A percentile compares a stretch with the other conserved stretches of the same genome.
Conservation (phyloP, 2,113 vertebrate genomes). For the Atrichornis clamosus region DNA sequence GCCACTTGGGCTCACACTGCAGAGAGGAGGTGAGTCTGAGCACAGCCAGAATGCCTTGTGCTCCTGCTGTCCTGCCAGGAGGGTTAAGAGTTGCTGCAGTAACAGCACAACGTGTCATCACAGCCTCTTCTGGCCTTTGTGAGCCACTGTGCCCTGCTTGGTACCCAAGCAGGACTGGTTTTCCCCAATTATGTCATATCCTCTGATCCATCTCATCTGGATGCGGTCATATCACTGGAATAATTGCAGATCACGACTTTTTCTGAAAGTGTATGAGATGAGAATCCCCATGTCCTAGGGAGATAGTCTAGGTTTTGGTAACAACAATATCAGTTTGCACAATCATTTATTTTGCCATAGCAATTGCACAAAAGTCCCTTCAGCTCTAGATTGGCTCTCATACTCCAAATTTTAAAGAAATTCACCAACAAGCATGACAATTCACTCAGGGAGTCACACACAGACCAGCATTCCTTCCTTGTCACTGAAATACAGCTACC, state of each 20-base stretch:
- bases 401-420: neutral
- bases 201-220: neutral
- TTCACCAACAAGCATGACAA: neutral
- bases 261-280: neutral
- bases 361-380: neutral
- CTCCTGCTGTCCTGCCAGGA: neutral
- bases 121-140: neutral
- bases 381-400: neutral
- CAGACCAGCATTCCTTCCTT: neutral
- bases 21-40: neutral
- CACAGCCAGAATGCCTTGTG: neutral
- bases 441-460: neutral
- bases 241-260: neutral
- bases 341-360: neutral
- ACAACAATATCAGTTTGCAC: neutral
- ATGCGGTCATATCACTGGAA: fast-evolving
- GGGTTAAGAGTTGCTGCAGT: neutral
- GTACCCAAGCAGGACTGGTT: neutral
- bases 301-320: neutral
- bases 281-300: neutral
- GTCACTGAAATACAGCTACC: neutral
- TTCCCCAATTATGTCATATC: neutral
- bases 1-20: neutral
- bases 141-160: fast-evolving
- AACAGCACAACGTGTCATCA: neutral